These are phyloP conservation scores for Centropyge bicolor DNA, from an alignment of 2,797 vertebrate genomes.

Conservation along the genomic window DNA sequence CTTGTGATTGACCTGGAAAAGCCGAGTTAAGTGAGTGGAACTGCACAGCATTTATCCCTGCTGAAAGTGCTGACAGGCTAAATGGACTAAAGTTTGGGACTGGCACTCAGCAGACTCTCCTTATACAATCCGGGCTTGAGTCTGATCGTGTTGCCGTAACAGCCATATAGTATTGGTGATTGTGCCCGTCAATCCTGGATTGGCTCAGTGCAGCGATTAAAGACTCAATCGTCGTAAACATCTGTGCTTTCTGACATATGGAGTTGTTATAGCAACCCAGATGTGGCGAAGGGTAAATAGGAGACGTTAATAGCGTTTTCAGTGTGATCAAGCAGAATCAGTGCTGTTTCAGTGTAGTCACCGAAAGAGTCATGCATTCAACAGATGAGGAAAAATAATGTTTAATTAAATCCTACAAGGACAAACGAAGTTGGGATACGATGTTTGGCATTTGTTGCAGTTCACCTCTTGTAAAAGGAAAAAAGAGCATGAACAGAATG, in stretches of 20 bases:
- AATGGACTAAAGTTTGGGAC: constrained; percentile 71
- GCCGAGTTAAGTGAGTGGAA: constrained; percentile 82
- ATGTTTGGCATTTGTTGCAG: neutral
- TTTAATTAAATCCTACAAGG: neutral
- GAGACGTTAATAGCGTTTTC: constrained; percentile 15
- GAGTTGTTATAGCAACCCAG: constrained; percentile 45
- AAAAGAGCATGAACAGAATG: neutral
- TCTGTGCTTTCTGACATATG: constrained; percentile 44
- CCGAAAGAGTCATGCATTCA: neutral
- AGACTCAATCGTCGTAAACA: constrained; percentile 54
- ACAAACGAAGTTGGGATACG: neutral
- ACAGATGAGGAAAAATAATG: neutral
- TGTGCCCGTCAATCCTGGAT: constrained; percentile 49
- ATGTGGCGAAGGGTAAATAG: constrained; percentile 33
- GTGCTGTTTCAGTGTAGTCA: constrained; percentile 10
- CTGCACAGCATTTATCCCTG: constrained; percentile 75
- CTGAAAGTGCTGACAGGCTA: constrained; percentile 83
- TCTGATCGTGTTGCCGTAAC: constrained; percentile 58
- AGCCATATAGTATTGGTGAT: constrained; percentile 42
- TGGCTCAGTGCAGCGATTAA: constrained; percentile 55
- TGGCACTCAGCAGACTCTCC: constrained; percentile 45
- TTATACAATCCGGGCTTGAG: constrained; percentile 51
- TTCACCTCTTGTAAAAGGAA: constrained; percentile 4
- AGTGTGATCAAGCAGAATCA: neutral
- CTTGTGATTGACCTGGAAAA: constrained; percentile 84